Evolutionary conservation across 2,797 vertebrate species (phyloP).

Genomic region (Galago senegalensis): DNA sequence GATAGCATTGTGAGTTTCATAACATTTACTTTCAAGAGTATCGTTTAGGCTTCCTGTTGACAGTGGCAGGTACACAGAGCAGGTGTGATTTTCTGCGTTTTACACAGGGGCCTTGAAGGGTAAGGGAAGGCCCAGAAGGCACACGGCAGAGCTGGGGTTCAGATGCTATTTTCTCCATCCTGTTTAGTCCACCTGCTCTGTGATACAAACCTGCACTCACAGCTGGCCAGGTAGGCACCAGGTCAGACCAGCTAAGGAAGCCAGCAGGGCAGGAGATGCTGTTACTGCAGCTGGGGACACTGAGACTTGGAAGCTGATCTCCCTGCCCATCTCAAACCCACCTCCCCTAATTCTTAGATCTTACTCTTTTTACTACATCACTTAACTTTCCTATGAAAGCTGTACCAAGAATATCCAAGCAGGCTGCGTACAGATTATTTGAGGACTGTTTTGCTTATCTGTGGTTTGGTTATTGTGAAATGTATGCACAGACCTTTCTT

Average conservation of each 20-base stretch:
- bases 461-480: no score
- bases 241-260: neutral
- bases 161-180: neutral
- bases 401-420: neutral
- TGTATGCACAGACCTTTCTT: no score
- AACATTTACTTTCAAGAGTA: neutral
- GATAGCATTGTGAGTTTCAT: neutral
- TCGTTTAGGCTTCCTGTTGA: constrained; percentile 6
- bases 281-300: neutral
- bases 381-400: neutral
- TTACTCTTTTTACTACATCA: neutral
- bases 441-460: no score
- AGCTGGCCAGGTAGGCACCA: no score
- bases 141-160: neutral
- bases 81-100: neutral
- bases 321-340: neutral
- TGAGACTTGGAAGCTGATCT: neutral
- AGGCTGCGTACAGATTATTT: no score
- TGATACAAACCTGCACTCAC: neutral
- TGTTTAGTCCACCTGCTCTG: neutral
- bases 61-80: neutral
- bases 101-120: neutral
- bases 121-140: neutral
- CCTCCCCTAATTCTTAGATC: neutral
- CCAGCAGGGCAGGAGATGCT: neutral